phyloP scores from a whole-genome alignment of 2,113 vertebrate species.

The Sphaerodactylus townsendi region DNA sequence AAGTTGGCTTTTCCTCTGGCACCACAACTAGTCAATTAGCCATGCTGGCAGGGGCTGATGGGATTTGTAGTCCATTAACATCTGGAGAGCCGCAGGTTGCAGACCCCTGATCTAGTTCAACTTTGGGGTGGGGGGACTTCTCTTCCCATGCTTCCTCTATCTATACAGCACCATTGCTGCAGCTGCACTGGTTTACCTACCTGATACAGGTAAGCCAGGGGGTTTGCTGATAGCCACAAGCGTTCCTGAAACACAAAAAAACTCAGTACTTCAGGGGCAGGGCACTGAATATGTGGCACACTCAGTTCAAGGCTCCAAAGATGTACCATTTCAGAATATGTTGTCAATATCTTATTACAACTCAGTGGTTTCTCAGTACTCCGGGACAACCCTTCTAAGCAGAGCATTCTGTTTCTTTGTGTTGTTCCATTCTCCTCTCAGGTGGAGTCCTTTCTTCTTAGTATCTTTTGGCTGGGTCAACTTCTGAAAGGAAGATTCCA shows the following conservation, averaged over 20 bases:
- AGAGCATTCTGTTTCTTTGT: not conserved
- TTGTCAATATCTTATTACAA: too few species aligned
- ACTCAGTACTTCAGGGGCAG: not conserved
- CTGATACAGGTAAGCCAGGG: constrained; percentile 66
- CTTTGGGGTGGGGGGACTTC: not conserved
- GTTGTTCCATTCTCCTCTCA: not conserved
- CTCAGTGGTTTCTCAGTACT: not conserved
- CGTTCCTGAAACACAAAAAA: constrained; percentile 59
- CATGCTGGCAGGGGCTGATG: too few species aligned
- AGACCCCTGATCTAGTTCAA: not conserved
- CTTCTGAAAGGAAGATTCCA: too few species aligned
- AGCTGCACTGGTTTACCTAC: constrained; percentile 53
- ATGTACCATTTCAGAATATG: not conserved
- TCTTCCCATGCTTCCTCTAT: not conserved
- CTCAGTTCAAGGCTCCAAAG: not conserved
- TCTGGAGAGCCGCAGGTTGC: too few species aligned
- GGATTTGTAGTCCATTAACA: too few species aligned
- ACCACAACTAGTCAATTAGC: too few species aligned
- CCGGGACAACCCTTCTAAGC: not conserved
- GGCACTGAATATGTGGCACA: too few species aligned
- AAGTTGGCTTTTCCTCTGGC: not conserved
- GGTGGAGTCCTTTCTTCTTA: too few species aligned
- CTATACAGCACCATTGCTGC: not conserved
- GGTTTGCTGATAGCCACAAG: constrained; percentile 75
- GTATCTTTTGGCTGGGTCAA: too few species aligned